Conservation (phyloP, 2,797 vertebrate species). For the Amblyraja radiata region DNA sequence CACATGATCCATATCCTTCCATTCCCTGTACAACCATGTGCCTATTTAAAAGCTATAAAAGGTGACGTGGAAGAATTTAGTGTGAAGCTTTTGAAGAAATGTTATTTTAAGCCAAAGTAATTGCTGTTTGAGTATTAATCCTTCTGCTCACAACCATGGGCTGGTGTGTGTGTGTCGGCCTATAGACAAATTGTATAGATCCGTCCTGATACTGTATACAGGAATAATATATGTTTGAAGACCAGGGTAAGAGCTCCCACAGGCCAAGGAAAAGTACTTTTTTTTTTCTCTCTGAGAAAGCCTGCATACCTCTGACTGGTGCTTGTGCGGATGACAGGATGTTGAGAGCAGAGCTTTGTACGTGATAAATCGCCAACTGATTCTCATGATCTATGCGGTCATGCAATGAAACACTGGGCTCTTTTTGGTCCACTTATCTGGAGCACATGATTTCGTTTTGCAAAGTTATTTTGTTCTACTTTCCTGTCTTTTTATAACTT, state of each 20-base stretch:
- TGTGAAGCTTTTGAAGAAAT: not conserved
- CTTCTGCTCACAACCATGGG: not conserved
- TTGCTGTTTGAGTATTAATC: not conserved
- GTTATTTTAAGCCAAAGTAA: not conserved
- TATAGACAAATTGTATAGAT: not conserved
- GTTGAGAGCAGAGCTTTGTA: not conserved
- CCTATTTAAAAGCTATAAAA: too few species aligned
- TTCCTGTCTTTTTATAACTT: not conserved
- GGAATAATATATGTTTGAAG: not conserved
- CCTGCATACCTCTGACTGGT: not conserved
- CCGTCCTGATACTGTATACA: not conserved
- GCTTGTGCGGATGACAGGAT: not conserved
- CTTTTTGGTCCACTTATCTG: not conserved
- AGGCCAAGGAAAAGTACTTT: not conserved
- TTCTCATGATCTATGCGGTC: not conserved
- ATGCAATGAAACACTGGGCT: not conserved
- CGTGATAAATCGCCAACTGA: not conserved
- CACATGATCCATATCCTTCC: too few species aligned
- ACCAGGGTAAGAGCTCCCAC: not conserved
- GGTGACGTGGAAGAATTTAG: not conserved
- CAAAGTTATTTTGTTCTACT: constrained; percentile 10
- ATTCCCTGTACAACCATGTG: too few species aligned
- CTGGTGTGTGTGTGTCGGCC: not conserved
- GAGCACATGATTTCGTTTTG: constrained; percentile 14
- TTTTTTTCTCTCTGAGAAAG: not conserved